phyloP scores from a whole-genome alignment of 2,113 vertebrate genomes.

The Scolopax mira region DNA sequence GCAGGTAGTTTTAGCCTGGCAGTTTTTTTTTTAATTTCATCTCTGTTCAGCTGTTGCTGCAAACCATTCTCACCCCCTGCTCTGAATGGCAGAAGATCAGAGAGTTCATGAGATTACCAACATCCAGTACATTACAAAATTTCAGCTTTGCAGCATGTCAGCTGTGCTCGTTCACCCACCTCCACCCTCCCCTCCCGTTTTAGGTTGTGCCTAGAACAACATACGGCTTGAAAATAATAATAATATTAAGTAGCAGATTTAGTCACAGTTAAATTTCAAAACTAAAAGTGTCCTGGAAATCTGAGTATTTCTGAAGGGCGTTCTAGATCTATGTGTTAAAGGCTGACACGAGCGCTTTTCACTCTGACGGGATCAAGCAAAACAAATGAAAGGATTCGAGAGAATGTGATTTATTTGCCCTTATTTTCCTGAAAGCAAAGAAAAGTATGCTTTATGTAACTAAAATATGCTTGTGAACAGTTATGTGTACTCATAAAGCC shows the following conservation, averaged over 20 bases:
- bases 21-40: not conserved
- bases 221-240: slow-evolving; percentile 17
- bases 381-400: not conserved
- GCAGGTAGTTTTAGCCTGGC: not conserved
- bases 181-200: not conserved
- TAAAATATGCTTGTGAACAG: not conserved
- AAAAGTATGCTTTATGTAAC: not conserved
- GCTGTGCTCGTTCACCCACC: not conserved
- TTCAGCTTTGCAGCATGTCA: not conserved
- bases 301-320: not conserved
- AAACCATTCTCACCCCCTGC: not conserved
- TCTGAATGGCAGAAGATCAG: not conserved
- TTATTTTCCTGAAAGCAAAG: not conserved
- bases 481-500: not conserved
- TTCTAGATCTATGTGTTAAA: not conserved
- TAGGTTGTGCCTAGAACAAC: slow-evolving; percentile 7
- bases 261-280: slow-evolving; percentile 38
- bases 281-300: not conserved
- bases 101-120: not conserved
- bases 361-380: not conserved
- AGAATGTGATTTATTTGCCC: not conserved
- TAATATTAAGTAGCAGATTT: not conserved
- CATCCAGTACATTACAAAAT: not conserved
- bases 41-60: not conserved
- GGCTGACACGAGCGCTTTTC: not conserved